These are phyloP conservation scores for Pectinophora gossypiella DNA, from an alignment of 1,140 invertebrate species.

Conservation along the genomic window DNA sequence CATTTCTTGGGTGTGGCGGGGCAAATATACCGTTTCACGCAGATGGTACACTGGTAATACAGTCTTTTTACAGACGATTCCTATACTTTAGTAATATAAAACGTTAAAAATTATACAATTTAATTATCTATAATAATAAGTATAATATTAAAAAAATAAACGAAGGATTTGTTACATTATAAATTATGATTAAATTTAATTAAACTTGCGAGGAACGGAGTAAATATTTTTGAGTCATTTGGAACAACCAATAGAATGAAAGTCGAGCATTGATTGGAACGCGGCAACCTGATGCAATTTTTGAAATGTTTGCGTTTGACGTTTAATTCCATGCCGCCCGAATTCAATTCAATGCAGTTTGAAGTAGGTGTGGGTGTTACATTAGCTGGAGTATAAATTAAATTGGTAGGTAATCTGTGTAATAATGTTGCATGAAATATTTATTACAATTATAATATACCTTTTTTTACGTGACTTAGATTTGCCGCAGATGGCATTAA, in stretches of 20 bases:
- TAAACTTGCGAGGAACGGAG: neutral
- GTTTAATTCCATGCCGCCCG: no score
- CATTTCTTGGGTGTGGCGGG: neutral
- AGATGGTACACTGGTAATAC: neutral
- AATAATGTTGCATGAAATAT: no score
- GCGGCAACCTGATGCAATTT: conserved; percentile 17
- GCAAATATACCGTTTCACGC: neutral
- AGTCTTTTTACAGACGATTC: neutral
- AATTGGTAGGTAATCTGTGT: no score
- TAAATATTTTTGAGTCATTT: neutral
- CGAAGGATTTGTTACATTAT: neutral
- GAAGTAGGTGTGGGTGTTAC: no score
- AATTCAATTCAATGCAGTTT: no score
- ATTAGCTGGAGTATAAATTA: no score
- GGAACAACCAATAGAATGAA: neutral
- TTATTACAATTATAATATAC: no score
- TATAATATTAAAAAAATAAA: neutral
- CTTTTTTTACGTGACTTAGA: no score
- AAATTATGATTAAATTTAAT: neutral
- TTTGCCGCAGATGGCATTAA: no score
- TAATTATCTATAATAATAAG: neutral
- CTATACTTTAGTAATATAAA: neutral
- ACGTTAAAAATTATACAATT: neutral
- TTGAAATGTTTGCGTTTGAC: conserved; percentile 18
- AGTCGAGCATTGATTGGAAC: conserved; percentile 10